Percentiles rank a stretch among this genome's conserved stretches.
Evolutionary conservation across 2,113 vertebrate species (phyloP).

Genomic region (Pteronura brasiliensis): DNA sequence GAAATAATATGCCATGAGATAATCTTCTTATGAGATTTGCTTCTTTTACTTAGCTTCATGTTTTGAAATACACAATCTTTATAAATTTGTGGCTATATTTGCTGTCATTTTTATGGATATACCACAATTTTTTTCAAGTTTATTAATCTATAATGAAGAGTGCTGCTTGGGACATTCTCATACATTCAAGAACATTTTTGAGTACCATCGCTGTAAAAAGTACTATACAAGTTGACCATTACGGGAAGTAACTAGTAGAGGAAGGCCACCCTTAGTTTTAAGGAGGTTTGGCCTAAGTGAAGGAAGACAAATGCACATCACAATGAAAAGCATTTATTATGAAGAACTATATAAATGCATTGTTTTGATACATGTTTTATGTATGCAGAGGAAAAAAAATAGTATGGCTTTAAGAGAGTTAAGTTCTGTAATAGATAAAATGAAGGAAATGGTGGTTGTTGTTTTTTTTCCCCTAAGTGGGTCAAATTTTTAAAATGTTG

Average conservation of each 20-base stretch:
- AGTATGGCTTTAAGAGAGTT: neutral
- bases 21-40: neutral
- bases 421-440: neutral
- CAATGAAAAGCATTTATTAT: neutral
- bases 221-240: neutral
- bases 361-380: neutral
- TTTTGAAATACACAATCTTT: neutral
- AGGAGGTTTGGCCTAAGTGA: neutral
- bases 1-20: neutral
- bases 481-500: neutral
- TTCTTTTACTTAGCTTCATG: neutral
- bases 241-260: neutral
- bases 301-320: neutral
- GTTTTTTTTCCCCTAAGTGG: neutral
- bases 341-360: neutral
- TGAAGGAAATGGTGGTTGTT: too few relatives aligned
- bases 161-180: neutral
- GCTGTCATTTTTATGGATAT: neutral
- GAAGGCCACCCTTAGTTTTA: neutral
- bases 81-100: neutral
- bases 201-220: neutral
- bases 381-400: neutral
- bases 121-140: neutral
- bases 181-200: neutral
- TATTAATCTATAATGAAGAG: neutral